A percentile compares a stretch with the other conserved stretches of the same genome.
phyloP scores from a whole-genome alignment of 2,888 invertebrate species.

The Drosophila barbarae region DNA sequence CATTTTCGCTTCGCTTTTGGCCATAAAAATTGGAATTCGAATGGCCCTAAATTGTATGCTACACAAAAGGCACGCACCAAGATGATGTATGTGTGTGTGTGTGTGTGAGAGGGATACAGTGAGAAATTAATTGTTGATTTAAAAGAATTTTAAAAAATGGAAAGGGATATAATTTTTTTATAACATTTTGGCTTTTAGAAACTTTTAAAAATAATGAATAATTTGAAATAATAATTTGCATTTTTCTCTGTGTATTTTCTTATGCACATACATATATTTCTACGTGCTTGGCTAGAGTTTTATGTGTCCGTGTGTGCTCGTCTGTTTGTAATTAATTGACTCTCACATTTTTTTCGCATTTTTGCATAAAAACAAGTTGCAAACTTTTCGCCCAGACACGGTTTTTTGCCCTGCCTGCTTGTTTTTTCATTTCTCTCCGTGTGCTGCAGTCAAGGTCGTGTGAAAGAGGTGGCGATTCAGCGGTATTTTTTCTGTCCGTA shows the following conservation, averaged over 20 bases:
- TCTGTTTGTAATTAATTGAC: slow-evolving; percentile 67
- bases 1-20: slow-evolving; percentile 49
- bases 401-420: neutral
- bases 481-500: neutral
- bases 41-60: slow-evolving; percentile 44
- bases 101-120: neutral
- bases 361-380: slow-evolving; percentile 43
- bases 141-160: neutral
- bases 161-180: neutral
- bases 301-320: neutral
- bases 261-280: neutral
- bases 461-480: slow-evolving; percentile 5
- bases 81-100: slow-evolving; percentile 19
- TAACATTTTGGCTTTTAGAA: neutral
- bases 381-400: slow-evolving; percentile 43
- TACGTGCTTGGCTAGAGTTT: slow-evolving; percentile 1
- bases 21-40: slow-evolving; percentile 54
- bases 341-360: slow-evolving; percentile 62
- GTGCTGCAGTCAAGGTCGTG: slow-evolving; percentile 62
- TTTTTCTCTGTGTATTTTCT: neutral
- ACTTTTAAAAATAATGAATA: no score
- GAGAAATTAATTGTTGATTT: neutral
- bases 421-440: neutral
- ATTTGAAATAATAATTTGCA: no score
- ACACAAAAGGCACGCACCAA: slow-evolving; percentile 43